Conservation (phyloP, 2,888 invertebrate species). For the Hypselothyrea guttata region DNA sequence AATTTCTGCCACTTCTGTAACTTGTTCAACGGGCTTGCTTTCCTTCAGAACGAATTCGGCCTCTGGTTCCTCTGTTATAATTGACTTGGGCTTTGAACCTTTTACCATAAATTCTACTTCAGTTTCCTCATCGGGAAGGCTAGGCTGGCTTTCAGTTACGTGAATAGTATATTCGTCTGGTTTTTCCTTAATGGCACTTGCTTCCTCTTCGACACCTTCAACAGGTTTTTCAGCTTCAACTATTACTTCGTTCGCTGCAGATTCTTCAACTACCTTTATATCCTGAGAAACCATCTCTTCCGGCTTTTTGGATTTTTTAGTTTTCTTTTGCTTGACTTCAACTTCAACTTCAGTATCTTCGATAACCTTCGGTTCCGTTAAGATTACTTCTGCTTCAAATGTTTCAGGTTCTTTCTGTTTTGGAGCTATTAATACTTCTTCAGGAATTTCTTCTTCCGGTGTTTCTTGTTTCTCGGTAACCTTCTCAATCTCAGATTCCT, state of each 20-base stretch:
- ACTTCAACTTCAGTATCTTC: conserved; percentile 69
- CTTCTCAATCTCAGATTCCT: conserved; percentile 63
- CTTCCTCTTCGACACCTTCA: conserved; percentile 36
- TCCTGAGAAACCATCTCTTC: conserved; percentile 65
- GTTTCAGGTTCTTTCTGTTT: conserved; percentile 63
- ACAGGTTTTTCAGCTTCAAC: conserved; percentile 34
- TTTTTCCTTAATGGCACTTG: conserved; percentile 33
- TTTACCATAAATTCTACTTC: conserved; percentile 63
- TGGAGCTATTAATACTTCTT: conserved; percentile 33
- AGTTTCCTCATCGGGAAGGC: conserved; percentile 54
- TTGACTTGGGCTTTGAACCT: conserved; percentile 49
- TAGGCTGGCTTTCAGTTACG: conserved; percentile 45
- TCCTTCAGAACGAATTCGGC: conserved; percentile 63
- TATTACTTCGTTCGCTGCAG: conserved; percentile 36
- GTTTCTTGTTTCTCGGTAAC: conserved; percentile 46
- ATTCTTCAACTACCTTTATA: conserved; percentile 70
- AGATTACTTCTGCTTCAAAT: conserved; percentile 67
- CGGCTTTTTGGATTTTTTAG: conserved; percentile 67
- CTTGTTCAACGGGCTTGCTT: conserved; percentile 67
- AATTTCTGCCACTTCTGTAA: conserved; percentile 63
- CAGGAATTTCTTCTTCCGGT: conserved; percentile 48
- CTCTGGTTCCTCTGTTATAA: conserved; percentile 55
- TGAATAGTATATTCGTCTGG: conserved; percentile 48
- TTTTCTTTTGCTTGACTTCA: conserved; percentile 69
- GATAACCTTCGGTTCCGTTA: conserved; percentile 65